phyloP scores from a whole-genome alignment of 2,113 vertebrate species.

The Talpa occidentalis region DNA sequence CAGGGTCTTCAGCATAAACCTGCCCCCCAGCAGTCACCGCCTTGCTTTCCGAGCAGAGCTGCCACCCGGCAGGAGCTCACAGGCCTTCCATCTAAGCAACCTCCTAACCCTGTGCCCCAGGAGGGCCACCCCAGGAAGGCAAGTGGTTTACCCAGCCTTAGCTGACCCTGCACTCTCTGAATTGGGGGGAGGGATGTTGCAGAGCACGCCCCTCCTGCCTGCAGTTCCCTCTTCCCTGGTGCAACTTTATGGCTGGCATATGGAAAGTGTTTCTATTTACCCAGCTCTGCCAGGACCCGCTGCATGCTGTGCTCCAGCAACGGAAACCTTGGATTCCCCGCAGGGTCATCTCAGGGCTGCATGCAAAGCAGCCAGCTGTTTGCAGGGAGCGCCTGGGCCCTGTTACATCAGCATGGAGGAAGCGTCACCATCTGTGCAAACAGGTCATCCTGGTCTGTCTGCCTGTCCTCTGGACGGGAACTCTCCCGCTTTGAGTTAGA shows the following conservation, averaged over 20 bases:
- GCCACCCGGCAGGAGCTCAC: background rate
- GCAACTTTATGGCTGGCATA: slow-evolving; percentile 82
- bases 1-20: rapidly evolving
- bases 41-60: background rate
- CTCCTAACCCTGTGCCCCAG: background rate
- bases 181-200: background rate
- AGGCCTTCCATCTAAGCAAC: background rate
- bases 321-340: slow-evolving; percentile 83
- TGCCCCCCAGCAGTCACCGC: background rate
- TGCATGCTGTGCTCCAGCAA: slow-evolving; percentile 83
- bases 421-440: slow-evolving; percentile 81
- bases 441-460: slow-evolving; percentile 65
- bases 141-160: background rate
- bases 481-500: background rate
- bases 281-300: slow-evolving; percentile 70
- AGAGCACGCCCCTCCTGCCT: slow-evolving; percentile 42
- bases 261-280: slow-evolving; percentile 86
- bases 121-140: too few species aligned
- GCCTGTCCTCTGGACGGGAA: background rate
- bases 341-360: slow-evolving; percentile 85
- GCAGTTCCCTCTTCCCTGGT: background rate
- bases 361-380: slow-evolving; percentile 87
- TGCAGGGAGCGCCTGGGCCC: slow-evolving; percentile 76
- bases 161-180: background rate
- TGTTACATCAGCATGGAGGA: slow-evolving; percentile 77